Evolutionary conservation across 2,113 vertebrate species (phyloP), one percentile per base, ranked within the genome.

Genomic region (Phalacrocorax pelagicus): DNA sequence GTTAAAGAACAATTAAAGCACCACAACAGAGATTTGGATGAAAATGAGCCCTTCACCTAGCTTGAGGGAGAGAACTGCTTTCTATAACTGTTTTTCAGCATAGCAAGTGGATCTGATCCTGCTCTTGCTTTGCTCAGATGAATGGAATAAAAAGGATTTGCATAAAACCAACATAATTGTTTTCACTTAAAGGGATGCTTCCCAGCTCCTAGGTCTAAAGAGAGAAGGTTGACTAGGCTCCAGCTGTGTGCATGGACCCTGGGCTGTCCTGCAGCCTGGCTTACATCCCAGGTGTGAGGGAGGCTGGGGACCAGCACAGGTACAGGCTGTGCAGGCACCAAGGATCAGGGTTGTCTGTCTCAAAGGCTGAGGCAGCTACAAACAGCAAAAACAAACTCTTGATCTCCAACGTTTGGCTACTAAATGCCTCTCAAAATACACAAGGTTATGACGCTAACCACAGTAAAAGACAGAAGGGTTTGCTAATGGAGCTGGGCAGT

Each of bases 221-320:
- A 47, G 19, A 32, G 17, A 63, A 14, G 18, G 24, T 8, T 95
- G 47, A 2, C 6, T 67, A 27, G 54, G 21, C 14, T 40, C 38
- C 29, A 7, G 1, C 7, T 21, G 12, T 13, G 6, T 57, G 18
- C 2, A 0, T 51, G 47, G 4, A 10, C 62, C 22, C 24, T 74
- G 36, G 14, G 26, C 29, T 72, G 47, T 83, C 5, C 40, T 58
- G 23, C 27, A 63, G 52, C 34, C 23, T 61, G 51, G 8, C 10
- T 79, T 20, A 4, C 12, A 2, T 66, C 29, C 19, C 22, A 5
- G 27, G 6, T 3, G 2, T 17, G 59, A n/a, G 55, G 15, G 63
- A 19, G 14, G 14, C 29, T 74, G 57, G 29, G 30, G 47, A 22
- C 40, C 40, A 34, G n/a, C 5, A 18, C 18, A 22, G 32, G 14